Conservation (phyloP, 2,113 vertebrate species). For the Agapornis roseicollis region DNA sequence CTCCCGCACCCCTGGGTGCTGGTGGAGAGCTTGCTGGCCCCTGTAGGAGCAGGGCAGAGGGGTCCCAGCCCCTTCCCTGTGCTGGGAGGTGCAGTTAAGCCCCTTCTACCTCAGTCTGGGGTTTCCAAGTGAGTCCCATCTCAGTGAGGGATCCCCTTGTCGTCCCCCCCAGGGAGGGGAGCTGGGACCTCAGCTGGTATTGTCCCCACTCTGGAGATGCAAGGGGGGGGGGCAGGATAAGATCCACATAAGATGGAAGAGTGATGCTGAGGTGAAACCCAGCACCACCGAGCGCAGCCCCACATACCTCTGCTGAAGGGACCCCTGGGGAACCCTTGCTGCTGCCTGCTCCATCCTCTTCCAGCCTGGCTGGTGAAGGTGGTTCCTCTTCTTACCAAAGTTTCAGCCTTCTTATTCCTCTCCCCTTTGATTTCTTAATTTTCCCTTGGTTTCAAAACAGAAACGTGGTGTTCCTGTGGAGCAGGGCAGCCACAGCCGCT, state of each 20-base stretch:
- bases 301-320: rapidly evolving
- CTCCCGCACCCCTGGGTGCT: background rate
- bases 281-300: rapidly evolving
- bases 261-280: background rate
- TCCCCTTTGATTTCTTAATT: background rate
- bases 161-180: background rate
- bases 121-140: background rate
- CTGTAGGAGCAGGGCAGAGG: background rate
- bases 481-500: background rate
- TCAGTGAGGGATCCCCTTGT: background rate
- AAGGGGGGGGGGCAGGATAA: background rate
- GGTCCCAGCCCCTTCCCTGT: background rate
- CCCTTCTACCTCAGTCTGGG: background rate
- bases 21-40: background rate
- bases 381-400: background rate
- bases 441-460: background rate
- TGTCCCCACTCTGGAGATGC: background rate
- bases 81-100: background rate
- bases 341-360: background rate
- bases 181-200: background rate
- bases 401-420: background rate
- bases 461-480: background rate
- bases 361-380: rapidly evolving
- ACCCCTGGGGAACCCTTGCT: background rate
- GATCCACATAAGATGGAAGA: background rate